Evolutionary conservation across 2,888 invertebrate species (phyloP), one percentile per base, ranked within the genome.

Genomic region (Callosobruchus maculatus): DNA sequence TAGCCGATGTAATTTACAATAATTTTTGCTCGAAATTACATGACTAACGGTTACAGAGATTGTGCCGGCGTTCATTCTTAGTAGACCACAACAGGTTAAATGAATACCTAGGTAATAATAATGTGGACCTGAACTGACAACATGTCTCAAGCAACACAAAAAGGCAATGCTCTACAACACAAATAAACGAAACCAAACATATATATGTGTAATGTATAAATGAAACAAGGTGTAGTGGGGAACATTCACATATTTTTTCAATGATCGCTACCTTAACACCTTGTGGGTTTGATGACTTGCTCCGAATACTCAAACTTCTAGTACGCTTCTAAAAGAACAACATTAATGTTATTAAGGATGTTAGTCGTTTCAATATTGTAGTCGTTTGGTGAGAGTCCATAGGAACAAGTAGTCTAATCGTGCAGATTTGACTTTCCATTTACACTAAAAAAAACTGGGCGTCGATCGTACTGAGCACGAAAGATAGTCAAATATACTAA

Each of bases 271-370:
- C 89, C 89, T 90, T 90, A 83, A 88, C 88, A 86, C 89, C 89
- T 83, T 88, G 89, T 83, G 88, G 88, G 84, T 87, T 88, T 84
- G 87, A 84, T 83, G 88, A 82, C 87, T 88, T 89, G 87, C 87
- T 88, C 86, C 89, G 87, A 84, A 90, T 87, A 87, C 89, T 90
- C 88, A 89, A 87, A 85, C 87, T 88, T 86, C 89, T 87, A 86
- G 87, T 87, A 83, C 88, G 89, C 86, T 89, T 89, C 89, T 90
- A 90, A 85, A 90, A 89, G 70, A 76, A 77, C 68, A 77, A 49
- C 13, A 49, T 49, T 49, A 49, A 49, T 49, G 4, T 49, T 49
- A 49, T 49, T 49, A 49, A 13, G 49, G 3, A 13, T 49, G 49
- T 49, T 49, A 49, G 49, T 49, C 4, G 49, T 49, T 7, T 49